Percentiles rank a stretch among this genome's conserved stretches.
Conservation (phyloP, 2,888 invertebrate genomes). For the Thereva unica region DNA sequence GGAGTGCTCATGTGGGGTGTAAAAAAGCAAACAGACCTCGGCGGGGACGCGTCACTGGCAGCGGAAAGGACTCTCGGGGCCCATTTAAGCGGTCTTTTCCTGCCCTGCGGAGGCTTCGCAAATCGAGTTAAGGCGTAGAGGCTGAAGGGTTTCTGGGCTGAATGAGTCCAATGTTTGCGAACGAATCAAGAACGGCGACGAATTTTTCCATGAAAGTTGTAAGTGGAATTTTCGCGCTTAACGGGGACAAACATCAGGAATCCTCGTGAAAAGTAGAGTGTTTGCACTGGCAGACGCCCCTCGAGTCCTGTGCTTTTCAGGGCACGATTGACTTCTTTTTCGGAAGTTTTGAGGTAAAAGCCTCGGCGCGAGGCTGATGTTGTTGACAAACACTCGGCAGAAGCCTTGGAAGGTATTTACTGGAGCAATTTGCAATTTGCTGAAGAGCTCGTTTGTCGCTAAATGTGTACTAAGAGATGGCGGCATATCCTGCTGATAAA, state of each 20-base stretch:
- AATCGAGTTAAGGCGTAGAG: constrained; percentile 27
- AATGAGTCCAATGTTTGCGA: constrained; percentile 29
- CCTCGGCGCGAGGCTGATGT: background rate
- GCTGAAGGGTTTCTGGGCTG: constrained; percentile 27
- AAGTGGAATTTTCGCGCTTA: constrained; percentile 34
- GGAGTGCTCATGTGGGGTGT: constrained; percentile 27
- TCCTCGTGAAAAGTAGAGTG: constrained; percentile 27
- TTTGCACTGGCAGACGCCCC: constrained; percentile 29
- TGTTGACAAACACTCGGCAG: constrained; percentile 29
- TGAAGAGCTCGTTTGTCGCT: constrained; percentile 31
- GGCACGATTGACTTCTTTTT: constrained; percentile 29
- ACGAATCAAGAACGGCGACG: constrained; percentile 26
- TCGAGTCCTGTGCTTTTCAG: constrained; percentile 13
- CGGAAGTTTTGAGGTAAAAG: constrained; percentile 33
- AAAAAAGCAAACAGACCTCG: constrained; percentile 14
- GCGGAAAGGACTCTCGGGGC: constrained; percentile 22
- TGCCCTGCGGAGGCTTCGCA: constrained; percentile 1
- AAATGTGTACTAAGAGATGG: constrained; percentile 31
- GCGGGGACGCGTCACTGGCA: constrained; percentile 3
- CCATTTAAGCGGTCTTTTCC: constrained; percentile 16
- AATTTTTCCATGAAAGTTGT: constrained; percentile 33
- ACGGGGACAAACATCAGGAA: constrained; percentile 33
- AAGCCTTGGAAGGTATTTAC: constrained; percentile 29
- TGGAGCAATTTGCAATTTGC: constrained; percentile 35
- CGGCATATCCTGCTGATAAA: constrained; percentile 34